Evolutionary conservation across 2,888 invertebrate species (phyloP).

Genomic region (Sminthurides aquaticus): DNA sequence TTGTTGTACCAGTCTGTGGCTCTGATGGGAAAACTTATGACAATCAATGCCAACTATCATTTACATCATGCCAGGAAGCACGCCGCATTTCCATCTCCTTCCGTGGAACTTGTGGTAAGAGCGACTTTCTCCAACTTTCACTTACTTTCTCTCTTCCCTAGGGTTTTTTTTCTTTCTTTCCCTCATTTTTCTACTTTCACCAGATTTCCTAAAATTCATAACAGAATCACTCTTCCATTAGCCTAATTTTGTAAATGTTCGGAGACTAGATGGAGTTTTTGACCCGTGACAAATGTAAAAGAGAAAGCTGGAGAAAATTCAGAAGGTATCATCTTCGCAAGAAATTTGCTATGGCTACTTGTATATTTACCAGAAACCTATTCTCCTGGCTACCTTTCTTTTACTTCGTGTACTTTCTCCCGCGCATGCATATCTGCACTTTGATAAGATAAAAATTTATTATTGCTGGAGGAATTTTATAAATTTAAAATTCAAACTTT

Average conservation of each 20-base stretch:
- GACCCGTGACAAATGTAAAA: too few species aligned
- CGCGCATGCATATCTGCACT: too few species aligned
- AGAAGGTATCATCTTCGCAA: too few species aligned
- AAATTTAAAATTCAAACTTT: too few species aligned
- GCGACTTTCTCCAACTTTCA: not conserved
- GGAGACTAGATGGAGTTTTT: too few species aligned
- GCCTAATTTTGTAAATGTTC: not conserved
- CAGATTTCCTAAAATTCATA: not conserved
- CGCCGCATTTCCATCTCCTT: constrained; percentile 54
- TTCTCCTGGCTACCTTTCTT: too few species aligned
- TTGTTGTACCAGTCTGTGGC: constrained; percentile 57
- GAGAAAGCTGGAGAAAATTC: too few species aligned
- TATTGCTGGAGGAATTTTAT: too few species aligned
- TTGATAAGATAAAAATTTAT: too few species aligned
- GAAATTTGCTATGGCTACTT: too few species aligned
- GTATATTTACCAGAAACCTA: too few species aligned
- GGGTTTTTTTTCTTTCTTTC: not conserved
- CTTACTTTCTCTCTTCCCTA: not conserved
- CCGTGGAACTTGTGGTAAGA: constrained; percentile 60
- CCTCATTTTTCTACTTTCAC: not conserved
- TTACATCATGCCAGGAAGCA: constrained; percentile 48
- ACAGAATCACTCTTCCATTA: not conserved
- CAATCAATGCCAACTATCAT: constrained; percentile 50
- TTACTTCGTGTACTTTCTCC: too few species aligned
- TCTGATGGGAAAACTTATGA: constrained; percentile 49